These are phyloP conservation scores for Telenomus remus DNA, from an alignment of 1,140 invertebrate genomes.

Conservation along the genomic window DNA sequence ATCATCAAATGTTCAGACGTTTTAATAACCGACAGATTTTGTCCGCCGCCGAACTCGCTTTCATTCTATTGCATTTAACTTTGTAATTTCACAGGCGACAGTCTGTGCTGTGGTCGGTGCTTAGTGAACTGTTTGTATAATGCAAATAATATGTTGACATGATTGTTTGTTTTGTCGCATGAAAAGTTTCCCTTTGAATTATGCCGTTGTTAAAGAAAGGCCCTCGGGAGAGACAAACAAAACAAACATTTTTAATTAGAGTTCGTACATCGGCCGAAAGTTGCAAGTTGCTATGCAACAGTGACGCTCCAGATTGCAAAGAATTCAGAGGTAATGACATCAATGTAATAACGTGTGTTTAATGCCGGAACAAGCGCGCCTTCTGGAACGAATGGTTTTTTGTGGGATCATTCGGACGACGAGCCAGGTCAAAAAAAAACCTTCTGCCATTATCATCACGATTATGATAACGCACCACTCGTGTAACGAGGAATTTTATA, in stretches of 20 bases:
- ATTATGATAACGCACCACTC: conserved; percentile 10
- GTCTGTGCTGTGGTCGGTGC: neutral
- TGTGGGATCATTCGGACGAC: neutral
- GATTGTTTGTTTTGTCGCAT: conserved; percentile 8
- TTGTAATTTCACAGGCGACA: conserved; percentile 14
- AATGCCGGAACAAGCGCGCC: conserved; percentile 5
- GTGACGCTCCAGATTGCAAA: conserved; percentile 13
- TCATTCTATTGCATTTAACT: conserved; percentile 12
- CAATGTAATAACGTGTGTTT: neutral
- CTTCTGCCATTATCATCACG: neutral
- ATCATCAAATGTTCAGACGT: neutral
- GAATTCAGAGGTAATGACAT: conserved; percentile 30
- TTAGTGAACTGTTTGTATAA: neutral
- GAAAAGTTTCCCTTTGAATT: conserved; percentile 21
- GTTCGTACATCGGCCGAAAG: conserved; percentile 19
- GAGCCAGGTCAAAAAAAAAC: neutral
- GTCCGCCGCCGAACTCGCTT: neutral
- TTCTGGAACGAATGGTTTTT: conserved; percentile 29
- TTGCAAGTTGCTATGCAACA: conserved; percentile 25
- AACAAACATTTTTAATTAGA: conserved; percentile 44
- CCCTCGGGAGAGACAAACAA: conserved; percentile 10
- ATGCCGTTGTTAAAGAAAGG: conserved; percentile 26
- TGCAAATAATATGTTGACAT: conserved; percentile 9
- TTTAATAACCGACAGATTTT: neutral
- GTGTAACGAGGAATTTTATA: conserved; percentile 4